Percentiles rank a stretch among this genome's conserved stretches.
Conservation (phyloP, 2,797 vertebrate species). For the Knipowitschia caucasica region DNA sequence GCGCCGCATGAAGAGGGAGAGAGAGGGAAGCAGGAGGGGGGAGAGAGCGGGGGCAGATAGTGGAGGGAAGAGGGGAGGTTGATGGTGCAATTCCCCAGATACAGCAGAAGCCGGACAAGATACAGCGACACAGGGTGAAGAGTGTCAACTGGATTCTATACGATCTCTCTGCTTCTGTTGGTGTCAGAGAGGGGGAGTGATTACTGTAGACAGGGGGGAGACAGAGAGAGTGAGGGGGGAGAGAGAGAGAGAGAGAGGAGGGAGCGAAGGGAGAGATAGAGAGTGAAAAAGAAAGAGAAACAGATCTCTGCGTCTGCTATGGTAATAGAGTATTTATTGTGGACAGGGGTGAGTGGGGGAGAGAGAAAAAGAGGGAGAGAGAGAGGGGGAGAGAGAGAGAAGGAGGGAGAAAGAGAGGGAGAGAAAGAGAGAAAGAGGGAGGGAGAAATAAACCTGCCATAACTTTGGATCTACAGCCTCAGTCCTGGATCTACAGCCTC, state of each 20-base stretch:
- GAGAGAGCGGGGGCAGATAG: slow-evolving; percentile 79
- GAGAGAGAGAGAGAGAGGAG: background rate
- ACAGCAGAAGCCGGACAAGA: no score
- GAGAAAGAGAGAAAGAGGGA: no score
- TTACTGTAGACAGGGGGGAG: background rate
- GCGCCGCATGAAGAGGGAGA: slow-evolving; percentile 71
- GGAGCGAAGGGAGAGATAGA: background rate
- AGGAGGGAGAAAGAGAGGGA: background rate
- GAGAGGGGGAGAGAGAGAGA: no score
- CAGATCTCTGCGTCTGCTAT: no score
- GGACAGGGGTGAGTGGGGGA: background rate
- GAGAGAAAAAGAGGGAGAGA: background rate
- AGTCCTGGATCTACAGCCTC: no score
- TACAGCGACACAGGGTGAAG: background rate
- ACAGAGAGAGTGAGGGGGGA: background rate
- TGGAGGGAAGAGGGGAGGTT: slow-evolving; percentile 38
- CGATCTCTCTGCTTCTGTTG: no score
- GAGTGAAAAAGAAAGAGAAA: background rate
- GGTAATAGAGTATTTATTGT: background rate
- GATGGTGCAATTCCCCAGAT: no score
- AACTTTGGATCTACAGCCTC: no score
- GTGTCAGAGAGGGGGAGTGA: background rate
- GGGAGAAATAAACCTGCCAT: background rate
- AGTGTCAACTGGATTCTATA: no score
- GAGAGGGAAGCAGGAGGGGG: slow-evolving; percentile 75